Base-by-base conservation (phyloP, 2,888 invertebrate genomes). In the Petrophora chlorosata region DNA sequence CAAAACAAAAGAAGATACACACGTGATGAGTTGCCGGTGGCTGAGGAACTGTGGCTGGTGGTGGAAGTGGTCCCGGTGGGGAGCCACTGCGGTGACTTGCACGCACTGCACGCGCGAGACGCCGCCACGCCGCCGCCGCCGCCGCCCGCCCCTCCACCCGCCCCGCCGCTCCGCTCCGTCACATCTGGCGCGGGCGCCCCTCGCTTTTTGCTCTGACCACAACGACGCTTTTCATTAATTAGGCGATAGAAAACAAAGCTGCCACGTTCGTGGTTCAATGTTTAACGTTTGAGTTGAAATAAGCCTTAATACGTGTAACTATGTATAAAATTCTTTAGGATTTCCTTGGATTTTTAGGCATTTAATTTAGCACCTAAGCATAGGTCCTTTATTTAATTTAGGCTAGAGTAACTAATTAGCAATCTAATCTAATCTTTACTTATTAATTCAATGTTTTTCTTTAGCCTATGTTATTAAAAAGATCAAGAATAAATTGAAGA, bases 21-120 rank as follows among this genome's bases (percentile, higher is more conserved):
- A 92, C 93, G 91, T 44, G 92, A 92, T 25, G 92, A 92, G 72
- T 90, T 92, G 4, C 91, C 92, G 50, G 92, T 92, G 42, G 91
- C 90, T 51, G 92, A 92, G 50, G 92, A 92, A 65, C 92, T 92
- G 71, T 91, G 91, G 65, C 91, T 91, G 53, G 92, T 91, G 47
- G 85, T 84, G 44, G 92, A 91, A 10, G 82, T 76, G 73, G 92
- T 75, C 68, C 92, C 75, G 61, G 91, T 77, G 33, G 88, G 76
- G 40, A 88, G 59, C 92, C 91, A 87, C 61, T 83, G 86, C 16
- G 82, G 76, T 0, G 81, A 71, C 62, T 88, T 86, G 68, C 87
- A 87, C 10, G 76, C 82, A 61, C 63, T 75, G 72, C 85, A 89
- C 22, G 74, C 59, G 10, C 60, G 59, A 26, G 61, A 57, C 25